These are phyloP conservation scores for Hippocampus abdominalis DNA, from an alignment of 2,113 vertebrate species.

Conservation along the genomic window DNA sequence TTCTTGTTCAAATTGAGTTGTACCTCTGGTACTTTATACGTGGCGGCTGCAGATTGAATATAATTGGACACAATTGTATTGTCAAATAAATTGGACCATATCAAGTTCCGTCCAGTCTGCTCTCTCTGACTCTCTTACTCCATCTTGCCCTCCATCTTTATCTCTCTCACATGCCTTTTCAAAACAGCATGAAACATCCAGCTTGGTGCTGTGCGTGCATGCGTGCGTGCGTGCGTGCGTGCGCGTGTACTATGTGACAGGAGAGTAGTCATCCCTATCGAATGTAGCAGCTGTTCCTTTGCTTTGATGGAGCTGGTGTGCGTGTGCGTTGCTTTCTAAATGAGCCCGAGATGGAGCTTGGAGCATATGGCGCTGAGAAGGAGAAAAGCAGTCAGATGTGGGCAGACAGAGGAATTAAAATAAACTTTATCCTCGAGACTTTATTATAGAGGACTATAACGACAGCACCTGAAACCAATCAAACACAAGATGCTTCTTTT, in stretches of 20 bases:
- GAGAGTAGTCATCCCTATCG: slow-evolving; percentile 65
- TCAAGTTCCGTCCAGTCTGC: slow-evolving; percentile 2
- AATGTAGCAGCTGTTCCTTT: slow-evolving; percentile 61
- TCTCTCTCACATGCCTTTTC: slow-evolving; percentile 25
- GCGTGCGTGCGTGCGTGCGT: slow-evolving; percentile 12
- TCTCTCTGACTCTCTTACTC: slow-evolving; percentile 19
- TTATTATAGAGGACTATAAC: slow-evolving; percentile 23
- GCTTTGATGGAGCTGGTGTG: slow-evolving; percentile 53
- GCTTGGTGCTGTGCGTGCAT: slow-evolving; percentile 28
- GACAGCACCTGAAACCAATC: slow-evolving; percentile 19
- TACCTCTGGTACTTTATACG: not conserved
- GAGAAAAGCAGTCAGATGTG: slow-evolving; percentile 22
- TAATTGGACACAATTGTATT: slow-evolving; percentile 18
- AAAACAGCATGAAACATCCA: slow-evolving; percentile 30
- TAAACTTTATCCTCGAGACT: slow-evolving; percentile 47
- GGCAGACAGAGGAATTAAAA: slow-evolving; percentile 47
- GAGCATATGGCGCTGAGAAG: slow-evolving; percentile 59
- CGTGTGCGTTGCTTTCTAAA: slow-evolving; percentile 38
- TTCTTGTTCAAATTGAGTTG: not conserved
- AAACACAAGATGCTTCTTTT: slow-evolving; percentile 35
- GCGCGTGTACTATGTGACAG: slow-evolving; percentile 50
- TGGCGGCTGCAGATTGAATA: slow-evolving; percentile 19
- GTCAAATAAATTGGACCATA: slow-evolving; percentile 28
- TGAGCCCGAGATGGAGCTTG: slow-evolving; percentile 57
- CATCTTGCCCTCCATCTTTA: not conserved